Conservation (phyloP, 2,797 vertebrate species). For the Sphenopsis melanotis region DNA sequence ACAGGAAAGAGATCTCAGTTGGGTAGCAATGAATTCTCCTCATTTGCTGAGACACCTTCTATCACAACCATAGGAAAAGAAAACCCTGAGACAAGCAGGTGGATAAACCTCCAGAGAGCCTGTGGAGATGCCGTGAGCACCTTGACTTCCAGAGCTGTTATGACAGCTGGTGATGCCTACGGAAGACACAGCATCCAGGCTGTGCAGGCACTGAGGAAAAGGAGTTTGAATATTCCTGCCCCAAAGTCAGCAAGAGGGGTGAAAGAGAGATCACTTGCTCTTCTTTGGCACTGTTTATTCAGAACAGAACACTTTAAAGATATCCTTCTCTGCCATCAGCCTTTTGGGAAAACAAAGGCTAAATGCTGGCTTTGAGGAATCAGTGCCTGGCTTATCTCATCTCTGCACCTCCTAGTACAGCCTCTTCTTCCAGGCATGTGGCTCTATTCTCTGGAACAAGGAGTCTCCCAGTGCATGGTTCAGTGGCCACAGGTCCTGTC, state of each 20-base stretch:
- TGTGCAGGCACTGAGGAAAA: neutral
- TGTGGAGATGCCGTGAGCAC: neutral
- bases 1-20: neutral
- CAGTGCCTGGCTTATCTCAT: neutral
- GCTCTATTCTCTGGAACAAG: neutral
- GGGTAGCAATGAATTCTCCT: neutral
- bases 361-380: neutral
- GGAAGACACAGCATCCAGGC: neutral
- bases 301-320: neutral
- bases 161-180: accelerated
- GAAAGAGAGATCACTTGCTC: neutral
- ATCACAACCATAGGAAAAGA: neutral
- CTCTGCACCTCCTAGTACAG: neutral
- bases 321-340: neutral
- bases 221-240: neutral
- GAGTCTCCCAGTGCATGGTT: neutral
- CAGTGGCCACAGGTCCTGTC: neutral
- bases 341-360: neutral
- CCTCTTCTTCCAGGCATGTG: neutral
- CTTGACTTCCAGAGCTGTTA: neutral
- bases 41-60: neutral
- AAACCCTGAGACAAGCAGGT: neutral
- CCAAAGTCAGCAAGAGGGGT: neutral
- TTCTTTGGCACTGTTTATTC: neutral
- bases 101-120: neutral